Base-by-base conservation (phyloP, 2,888 invertebrate genomes). In the Helicoverpa assulta region DNA sequence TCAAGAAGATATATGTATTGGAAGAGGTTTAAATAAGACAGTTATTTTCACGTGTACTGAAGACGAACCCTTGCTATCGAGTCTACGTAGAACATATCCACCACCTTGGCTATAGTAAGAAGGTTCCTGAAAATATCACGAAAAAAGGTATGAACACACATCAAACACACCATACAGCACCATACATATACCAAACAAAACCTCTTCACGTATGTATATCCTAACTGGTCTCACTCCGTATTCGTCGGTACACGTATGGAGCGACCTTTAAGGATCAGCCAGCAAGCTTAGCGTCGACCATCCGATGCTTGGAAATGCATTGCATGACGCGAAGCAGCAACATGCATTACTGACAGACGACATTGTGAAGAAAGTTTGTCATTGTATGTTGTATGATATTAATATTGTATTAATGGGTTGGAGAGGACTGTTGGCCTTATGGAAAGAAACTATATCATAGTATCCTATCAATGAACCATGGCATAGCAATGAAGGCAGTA, bases 291-390 rank as follows among this genome's bases (percentile, higher is more conserved):
- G 60, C 59, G 61, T 62, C 62, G 78, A 76, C 72, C 64, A 68
- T 76, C 79, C 62, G 80, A 81, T 82, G 70, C 78, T 89, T 84
- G 77, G 75, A 88, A 90, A 90, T 90, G 88, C 89, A 90, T 88
- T 89, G 85, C 86, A 82, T 80, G 85, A 83, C 74, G 78, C 76
- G 64, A 69, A 68, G 76, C 70, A 70, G 67, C 66, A 74, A 57
- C 78, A 67, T 70, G 79, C 76, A 78, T 82, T 77, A 71, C 67
- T 57, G 67, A 57, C 68, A 59, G 56, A 51, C 51, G 65, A 51
- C 57, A 58, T 69, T 65, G 55, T 54, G 47, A 70, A 75, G 58
- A 70, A 68, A 67, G 53, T 64, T 68, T 40, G 40, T n/a, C 63
- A 70, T 78, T 74, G 26, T n/a, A 26, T 8, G 16, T 78, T 72